These are phyloP conservation scores for Oncorhynchus keta DNA, from an alignment of 2,113 vertebrate genomes.

Conservation along the genomic window DNA sequence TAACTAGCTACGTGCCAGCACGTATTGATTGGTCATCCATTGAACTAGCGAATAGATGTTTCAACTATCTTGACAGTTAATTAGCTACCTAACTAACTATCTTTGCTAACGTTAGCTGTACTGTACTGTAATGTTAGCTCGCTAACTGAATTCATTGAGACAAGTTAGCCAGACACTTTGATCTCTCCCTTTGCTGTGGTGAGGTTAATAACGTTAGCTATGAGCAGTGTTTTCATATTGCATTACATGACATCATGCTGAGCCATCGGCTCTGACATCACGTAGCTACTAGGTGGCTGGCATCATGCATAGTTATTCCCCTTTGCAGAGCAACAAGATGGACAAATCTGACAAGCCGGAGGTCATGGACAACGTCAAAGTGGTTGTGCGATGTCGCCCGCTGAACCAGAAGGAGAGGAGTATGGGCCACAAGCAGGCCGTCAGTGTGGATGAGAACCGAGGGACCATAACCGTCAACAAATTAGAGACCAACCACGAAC, in stretches of 20 bases:
- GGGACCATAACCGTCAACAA: constrained; percentile 95
- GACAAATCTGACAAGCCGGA: constrained; percentile 75
- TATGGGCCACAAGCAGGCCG: constrained; percentile 85
- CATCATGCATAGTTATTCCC: not conserved
- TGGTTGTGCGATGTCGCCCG: constrained; percentile 94
- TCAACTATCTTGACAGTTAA: too few species aligned
- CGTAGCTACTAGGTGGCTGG: not conserved
- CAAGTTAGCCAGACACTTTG: not conserved
- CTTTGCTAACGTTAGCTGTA: too few species aligned
- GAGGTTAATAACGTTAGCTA: not conserved
- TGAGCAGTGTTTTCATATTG: not conserved
- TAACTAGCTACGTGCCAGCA: not conserved
- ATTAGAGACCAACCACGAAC: constrained; percentile 87
- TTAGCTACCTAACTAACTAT: too few species aligned
- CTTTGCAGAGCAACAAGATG: constrained; percentile 79
- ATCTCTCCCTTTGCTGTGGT: too few species aligned
- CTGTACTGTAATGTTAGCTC: too few species aligned
- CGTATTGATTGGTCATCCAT: too few species aligned
- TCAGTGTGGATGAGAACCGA: constrained; percentile 91
- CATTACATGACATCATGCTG: not conserved
- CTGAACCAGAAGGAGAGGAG: constrained; percentile 90
- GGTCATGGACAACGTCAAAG: constrained; percentile 92
- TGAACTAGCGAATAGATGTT: too few species aligned
- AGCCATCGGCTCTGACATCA: not conserved
- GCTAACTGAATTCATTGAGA: not conserved